Conservation (phyloP, 2,888 invertebrate species). For the Dermolepida albohirtum region DNA sequence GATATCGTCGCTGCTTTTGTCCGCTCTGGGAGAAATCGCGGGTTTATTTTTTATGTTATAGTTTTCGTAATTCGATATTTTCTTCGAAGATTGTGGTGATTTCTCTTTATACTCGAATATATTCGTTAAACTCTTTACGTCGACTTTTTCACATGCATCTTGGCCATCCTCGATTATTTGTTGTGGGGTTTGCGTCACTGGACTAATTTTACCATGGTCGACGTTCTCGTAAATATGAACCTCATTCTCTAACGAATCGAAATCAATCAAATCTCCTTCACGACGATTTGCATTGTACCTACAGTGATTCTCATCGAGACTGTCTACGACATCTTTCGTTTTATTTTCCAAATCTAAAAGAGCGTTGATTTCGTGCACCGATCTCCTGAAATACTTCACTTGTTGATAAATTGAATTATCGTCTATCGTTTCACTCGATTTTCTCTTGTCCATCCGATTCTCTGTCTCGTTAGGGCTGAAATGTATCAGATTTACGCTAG, state of each 20-base stretch:
- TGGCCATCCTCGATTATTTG: slow-evolving; percentile 51
- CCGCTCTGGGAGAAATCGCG: neutral
- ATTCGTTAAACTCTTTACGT: slow-evolving; percentile 56
- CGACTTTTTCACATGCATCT: slow-evolving; percentile 38
- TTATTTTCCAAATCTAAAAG: slow-evolving; percentile 59
- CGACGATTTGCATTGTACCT: neutral
- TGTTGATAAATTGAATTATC: slow-evolving; percentile 76
- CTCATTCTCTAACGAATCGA: slow-evolving; percentile 52
- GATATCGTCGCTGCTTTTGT: neutral
- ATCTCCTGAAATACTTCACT: slow-evolving; percentile 79
- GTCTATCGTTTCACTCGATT: slow-evolving; percentile 59
- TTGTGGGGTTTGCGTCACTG: slow-evolving; percentile 15
- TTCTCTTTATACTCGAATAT: slow-evolving; percentile 62
- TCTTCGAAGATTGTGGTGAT: slow-evolving; percentile 54
- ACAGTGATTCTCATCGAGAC: slow-evolving; percentile 40
- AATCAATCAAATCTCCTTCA: slow-evolving; percentile 15
- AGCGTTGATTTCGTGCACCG: slow-evolving; percentile 80
- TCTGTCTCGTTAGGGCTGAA: slow-evolving; percentile 52
- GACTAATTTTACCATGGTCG: slow-evolving; percentile 21
- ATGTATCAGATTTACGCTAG: slow-evolving; percentile 50
- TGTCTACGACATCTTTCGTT: slow-evolving; percentile 52
- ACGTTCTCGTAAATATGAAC: slow-evolving; percentile 45
- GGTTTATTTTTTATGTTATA: slow-evolving; percentile 8
- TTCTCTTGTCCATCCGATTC: slow-evolving; percentile 57
- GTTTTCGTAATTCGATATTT: slow-evolving; percentile 45